Conservation (phyloP, 2,888 invertebrate species). For the Dexiosoma caninum region DNA sequence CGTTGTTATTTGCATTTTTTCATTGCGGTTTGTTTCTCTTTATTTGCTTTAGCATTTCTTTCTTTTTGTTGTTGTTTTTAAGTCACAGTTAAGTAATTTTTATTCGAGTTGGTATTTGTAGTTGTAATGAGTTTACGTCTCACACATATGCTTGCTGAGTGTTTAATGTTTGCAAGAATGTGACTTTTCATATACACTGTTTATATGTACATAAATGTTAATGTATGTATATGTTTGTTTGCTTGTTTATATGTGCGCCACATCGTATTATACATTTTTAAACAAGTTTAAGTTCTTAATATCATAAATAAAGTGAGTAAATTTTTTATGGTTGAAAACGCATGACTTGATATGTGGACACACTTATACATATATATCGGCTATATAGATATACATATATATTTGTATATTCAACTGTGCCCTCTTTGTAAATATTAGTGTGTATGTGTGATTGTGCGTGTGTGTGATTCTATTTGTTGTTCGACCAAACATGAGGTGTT, state of each 20-base stretch:
- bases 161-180: background rate
- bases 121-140: background rate
- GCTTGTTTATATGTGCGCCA: background rate
- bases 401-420: background rate
- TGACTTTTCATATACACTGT: background rate
- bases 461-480: background rate
- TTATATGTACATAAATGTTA: background rate
- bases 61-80: slow-evolving; percentile 25
- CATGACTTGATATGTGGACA: slow-evolving; percentile 33
- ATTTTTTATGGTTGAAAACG: slow-evolving; percentile 58
- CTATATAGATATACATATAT: too few relatives aligned
- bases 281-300: slow-evolving; percentile 12
- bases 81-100: slow-evolving; percentile 57
- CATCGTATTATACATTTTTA: background rate
- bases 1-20: background rate
- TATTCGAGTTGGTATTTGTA: slow-evolving; percentile 32
- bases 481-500: background rate
- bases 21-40: background rate
- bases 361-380: background rate
- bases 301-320: slow-evolving; percentile 50
- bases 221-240: background rate
- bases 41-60: background rate
- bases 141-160: slow-evolving; percentile 33
- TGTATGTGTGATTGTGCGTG: too few relatives aligned
- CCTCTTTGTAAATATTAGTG: background rate